Base-by-base conservation (phyloP, 2,113 vertebrate genomes). In the Jacana jacana region DNA sequence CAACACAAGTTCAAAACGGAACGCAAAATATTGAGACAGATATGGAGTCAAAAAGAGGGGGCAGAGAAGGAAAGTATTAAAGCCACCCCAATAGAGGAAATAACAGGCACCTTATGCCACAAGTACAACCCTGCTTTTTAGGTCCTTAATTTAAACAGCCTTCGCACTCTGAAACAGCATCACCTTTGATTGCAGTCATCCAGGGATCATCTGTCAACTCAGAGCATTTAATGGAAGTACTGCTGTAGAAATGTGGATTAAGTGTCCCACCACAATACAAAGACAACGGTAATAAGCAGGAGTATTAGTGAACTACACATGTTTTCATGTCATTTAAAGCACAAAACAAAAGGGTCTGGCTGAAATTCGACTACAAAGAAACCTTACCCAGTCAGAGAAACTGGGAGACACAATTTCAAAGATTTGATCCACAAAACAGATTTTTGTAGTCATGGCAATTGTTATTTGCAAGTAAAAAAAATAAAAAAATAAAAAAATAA, bases 231-330 rank as follows among this genome's bases (percentile, higher is more conserved):
- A 91, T 30, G 63, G 91, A 89, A 95, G 60, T 66, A 89, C 73
- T 81, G 69, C 68, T 68, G 17, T 58, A 66, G 91, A 95, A 96
- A 97, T 81, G 92, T 15, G 80, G 95, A 97, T 63, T 96, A 95
- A 94, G 68, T 75, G 85, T 95, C 90, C 18, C 18, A 95, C 76
- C 88, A 66, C 94, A 89, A 70, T 51, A 94, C 88, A 95, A 94
- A 90, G 89, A 83, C 55, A 58, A 54, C 27, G 42, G 71, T 48
- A 93, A 69, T 40, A 94, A 91, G 71, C 75, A 33, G 77, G 33
- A 91, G 35, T 60, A 87, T 69, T 94, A 86, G 89, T 37, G 49
- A 91, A 78, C 30, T 51, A 83, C 57, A 69, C 79, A 46, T 49
- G 71, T 51, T 89, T 95, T 85, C 46, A 63, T 54, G 57, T 80